Conservation (phyloP, 2,113 vertebrate genomes). For the Scomber japonicus region DNA sequence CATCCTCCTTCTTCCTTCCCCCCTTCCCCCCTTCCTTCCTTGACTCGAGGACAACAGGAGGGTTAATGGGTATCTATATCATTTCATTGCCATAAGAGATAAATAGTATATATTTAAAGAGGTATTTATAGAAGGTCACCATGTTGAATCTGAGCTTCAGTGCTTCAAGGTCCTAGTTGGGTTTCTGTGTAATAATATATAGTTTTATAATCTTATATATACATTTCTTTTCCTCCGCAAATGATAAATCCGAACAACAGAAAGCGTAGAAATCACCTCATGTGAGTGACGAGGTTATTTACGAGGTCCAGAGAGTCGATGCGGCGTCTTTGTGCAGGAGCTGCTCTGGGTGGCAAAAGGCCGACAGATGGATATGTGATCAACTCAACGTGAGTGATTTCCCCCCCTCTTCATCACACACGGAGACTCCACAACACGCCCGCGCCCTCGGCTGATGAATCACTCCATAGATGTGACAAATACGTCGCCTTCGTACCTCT, state of each 20-base stretch:
- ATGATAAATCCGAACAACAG: neutral
- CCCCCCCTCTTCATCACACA: conserved; percentile 43
- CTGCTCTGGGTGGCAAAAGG: conserved; percentile 36
- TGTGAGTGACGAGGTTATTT: conserved; percentile 42
- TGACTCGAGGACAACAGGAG: no score
- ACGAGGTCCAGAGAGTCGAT: conserved; percentile 7
- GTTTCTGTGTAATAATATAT: neutral
- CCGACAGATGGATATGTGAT: conserved; percentile 59
- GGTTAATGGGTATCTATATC: no score
- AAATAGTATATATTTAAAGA: no score
- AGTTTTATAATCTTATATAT: no score
- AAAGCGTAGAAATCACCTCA: conserved; percentile 5
- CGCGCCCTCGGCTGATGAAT: conserved; percentile 57
- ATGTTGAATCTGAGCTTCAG: no score
- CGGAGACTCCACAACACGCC: conserved; percentile 16
- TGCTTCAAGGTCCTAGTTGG: neutral
- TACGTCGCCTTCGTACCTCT: conserved; percentile 21
- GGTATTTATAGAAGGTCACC: no score
- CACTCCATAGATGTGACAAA: conserved; percentile 61
- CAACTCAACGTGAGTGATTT: conserved; percentile 57
- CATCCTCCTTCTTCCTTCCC: no score
- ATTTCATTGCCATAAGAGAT: no score
- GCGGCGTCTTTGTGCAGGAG: conserved; percentile 39
- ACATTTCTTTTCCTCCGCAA: neutral
- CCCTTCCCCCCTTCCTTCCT: no score